Conservation (phyloP, 2,113 vertebrate genomes). For the Lycaon pictus region DNA sequence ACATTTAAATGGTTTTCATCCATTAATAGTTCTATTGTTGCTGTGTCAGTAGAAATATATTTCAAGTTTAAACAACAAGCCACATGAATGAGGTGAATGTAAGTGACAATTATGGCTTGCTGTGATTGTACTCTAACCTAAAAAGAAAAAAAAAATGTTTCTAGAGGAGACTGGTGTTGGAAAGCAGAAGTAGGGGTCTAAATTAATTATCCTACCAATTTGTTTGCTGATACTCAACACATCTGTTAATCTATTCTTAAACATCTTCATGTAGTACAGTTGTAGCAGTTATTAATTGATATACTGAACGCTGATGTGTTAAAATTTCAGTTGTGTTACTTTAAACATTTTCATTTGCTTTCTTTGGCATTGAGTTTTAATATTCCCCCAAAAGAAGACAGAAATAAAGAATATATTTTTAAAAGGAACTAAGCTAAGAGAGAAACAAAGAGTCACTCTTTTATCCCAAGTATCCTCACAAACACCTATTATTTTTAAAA, state of each 20-base stretch:
- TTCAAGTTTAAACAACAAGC: constrained; percentile 53
- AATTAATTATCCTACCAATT: background rate
- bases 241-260: constrained; percentile 11
- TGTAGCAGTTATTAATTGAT: background rate
- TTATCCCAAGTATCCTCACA: background rate
- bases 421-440: background rate
- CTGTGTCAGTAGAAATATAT: constrained; percentile 30
- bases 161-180: background rate
- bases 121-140: constrained; percentile 32
- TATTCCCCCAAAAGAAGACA: background rate
- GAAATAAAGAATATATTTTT: background rate
- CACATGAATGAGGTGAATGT: background rate
- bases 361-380: constrained; percentile 18
- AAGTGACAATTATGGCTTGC: background rate
- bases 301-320: background rate
- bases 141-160: background rate
- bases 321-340: background rate
- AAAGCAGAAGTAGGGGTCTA: background rate
- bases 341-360: background rate
- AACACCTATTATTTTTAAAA: background rate
- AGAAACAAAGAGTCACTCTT: background rate
- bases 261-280: background rate
- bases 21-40: constrained; percentile 17
- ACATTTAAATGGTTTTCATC: constrained; percentile 27
- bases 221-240: background rate